Percentiles rank a stretch among this genome's conserved stretches.
Evolutionary conservation across 2,888 invertebrate species (phyloP).

Genomic region (Epirrhoe alternata): DNA sequence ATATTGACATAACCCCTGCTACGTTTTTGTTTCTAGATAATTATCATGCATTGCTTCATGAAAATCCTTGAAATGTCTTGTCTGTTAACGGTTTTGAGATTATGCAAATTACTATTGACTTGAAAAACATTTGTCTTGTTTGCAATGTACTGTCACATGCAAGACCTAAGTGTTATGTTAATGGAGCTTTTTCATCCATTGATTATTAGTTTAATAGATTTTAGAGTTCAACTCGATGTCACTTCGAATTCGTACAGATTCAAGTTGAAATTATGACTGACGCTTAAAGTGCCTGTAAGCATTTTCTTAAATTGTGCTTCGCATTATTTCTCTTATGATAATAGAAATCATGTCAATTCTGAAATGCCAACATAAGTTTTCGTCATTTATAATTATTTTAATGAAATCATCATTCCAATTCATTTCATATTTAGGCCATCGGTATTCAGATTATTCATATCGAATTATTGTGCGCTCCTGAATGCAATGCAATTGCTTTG

Average conservation of each 20-base stretch:
- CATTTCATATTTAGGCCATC: slow-evolving; percentile 14
- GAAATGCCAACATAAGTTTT: no score
- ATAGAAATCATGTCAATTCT: no score
- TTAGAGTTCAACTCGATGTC: neutral
- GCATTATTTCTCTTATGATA: no score
- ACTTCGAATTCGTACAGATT: neutral
- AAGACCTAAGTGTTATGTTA: neutral
- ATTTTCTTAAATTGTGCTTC: no score
- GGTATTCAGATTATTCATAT: slow-evolving; percentile 21
- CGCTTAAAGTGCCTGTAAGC: no score
- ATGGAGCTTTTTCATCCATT: neutral
- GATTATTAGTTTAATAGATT: neutral
- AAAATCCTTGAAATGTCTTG: slow-evolving; percentile 20
- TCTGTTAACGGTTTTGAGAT: slow-evolving; percentile 23
- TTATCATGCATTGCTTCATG: slow-evolving; percentile 9
- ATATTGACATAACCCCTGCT: neutral
- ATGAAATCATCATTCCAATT: slow-evolving; percentile 8
- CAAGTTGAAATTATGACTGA: neutral
- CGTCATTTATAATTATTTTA: neutral
- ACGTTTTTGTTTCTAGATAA: neutral
- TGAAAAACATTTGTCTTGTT: slow-evolving; percentile 10
- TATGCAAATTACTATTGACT: slow-evolving; percentile 16
- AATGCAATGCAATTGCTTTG: slow-evolving; percentile 29
- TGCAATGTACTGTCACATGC: slow-evolving; percentile 5
- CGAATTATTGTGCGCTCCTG: slow-evolving; percentile 27